A percentile compares a stretch with the other conserved stretches of the same genome.
phyloP scores from a whole-genome alignment of 2,888 invertebrate species.

The Ferrisia virgata region DNA sequence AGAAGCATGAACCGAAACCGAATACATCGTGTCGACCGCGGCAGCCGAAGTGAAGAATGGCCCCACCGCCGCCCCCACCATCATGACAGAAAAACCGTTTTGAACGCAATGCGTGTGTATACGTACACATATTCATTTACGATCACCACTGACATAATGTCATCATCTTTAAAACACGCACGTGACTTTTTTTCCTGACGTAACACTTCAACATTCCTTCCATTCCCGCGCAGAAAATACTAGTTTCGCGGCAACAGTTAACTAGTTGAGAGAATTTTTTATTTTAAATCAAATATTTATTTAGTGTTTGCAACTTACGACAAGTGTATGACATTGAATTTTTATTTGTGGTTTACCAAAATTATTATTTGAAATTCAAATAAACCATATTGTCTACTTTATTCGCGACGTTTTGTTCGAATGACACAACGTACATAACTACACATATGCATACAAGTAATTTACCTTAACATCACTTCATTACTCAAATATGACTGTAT shows the following conservation, averaged over 20 bases:
- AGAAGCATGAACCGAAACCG: conserved; percentile 27
- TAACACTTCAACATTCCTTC: conserved; percentile 13
- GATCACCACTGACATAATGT: conserved; percentile 32
- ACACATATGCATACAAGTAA: background rate
- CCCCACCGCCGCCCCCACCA: conserved; percentile 32
- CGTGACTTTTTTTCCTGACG: conserved; percentile 31
- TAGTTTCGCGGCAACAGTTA: background rate
- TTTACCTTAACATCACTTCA: background rate
- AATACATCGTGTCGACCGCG: conserved; percentile 15
- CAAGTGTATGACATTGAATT: conserved; percentile 13
- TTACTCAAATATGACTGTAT: background rate
- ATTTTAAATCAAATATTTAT: conserved; percentile 3
- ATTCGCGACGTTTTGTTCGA: background rate
- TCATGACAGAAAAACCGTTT: background rate
- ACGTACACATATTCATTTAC: background rate
- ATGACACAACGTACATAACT: background rate
- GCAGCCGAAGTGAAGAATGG: conserved; percentile 24
- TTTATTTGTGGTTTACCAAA: background rate
- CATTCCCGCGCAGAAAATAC: conserved; percentile 16
- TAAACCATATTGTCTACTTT: background rate
- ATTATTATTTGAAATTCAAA: background rate
- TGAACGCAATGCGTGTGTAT: background rate
- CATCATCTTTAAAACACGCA: conserved; percentile 28
- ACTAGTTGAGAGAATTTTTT: background rate
- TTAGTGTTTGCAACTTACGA: background rate